Conservation (phyloP, 2,113 vertebrate species). For the Meles meles region DNA sequence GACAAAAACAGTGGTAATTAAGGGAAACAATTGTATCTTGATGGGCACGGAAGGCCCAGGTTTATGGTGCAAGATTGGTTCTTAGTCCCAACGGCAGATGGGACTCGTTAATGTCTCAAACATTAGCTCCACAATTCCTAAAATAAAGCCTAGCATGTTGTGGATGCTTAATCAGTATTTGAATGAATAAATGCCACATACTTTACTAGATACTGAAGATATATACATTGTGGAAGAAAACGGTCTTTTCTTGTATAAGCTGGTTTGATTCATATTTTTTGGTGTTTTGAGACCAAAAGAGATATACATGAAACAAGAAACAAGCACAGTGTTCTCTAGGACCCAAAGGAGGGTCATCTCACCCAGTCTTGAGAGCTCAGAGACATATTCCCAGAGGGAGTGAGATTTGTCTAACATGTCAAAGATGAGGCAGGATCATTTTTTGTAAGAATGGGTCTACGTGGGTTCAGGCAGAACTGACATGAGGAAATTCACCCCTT, state of each 20-base stretch:
- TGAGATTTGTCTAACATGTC: neutral
- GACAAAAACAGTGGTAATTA: neutral
- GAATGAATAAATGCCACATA: neutral
- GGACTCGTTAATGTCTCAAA: neutral
- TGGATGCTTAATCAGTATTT: neutral
- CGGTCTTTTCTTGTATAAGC: neutral
- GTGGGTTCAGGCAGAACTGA: neutral
- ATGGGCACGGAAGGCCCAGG: no score
- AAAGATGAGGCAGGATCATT: neutral
- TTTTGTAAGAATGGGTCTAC: neutral
- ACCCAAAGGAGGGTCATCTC: neutral
- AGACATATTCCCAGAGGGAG: neutral
- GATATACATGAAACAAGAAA: neutral
- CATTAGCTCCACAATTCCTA: neutral
- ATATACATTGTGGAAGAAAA: neutral
- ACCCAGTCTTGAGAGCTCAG: neutral
- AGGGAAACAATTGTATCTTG: neutral
- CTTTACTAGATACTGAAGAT: neutral
- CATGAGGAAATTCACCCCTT: neutral
- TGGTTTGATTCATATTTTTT: neutral
- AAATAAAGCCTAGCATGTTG: neutral
- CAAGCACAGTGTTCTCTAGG: neutral
- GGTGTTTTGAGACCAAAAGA: neutral
- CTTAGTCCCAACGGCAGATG: neutral
- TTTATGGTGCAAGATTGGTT: neutral